Evolutionary conservation across 2,113 vertebrate genomes (phyloP).

Genomic region (Ctenomys sociabilis): DNA sequence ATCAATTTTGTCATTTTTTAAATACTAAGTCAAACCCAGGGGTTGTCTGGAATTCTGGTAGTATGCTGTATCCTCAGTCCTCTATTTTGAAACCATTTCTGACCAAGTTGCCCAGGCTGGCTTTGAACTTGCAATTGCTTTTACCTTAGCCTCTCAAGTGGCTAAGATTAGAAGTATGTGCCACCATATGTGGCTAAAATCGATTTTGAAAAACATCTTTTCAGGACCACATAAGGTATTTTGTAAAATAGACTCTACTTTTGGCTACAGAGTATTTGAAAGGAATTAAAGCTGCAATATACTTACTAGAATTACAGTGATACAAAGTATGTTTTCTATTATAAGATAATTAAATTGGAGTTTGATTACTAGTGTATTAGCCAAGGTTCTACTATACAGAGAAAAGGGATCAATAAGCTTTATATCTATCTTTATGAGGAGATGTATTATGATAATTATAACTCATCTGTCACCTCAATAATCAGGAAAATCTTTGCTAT

Average conservation of each 20-base stretch:
- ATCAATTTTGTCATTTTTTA: not conserved
- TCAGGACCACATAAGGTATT: not conserved
- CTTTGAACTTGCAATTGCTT: not conserved
- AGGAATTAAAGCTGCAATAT: not conserved
- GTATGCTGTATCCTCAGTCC: not conserved
- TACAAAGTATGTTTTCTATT: not conserved
- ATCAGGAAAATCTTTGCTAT: not conserved
- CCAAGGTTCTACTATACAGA: not conserved
- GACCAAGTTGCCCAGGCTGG: not conserved
- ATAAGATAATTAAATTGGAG: not conserved
- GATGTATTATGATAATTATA: not conserved
- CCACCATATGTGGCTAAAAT: not conserved
- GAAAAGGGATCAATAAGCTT: not conserved
- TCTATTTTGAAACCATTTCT: not conserved
- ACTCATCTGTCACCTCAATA: not conserved
- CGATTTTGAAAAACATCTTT: not conserved
- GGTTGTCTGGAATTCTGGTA: not conserved
- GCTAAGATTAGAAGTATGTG: not conserved
- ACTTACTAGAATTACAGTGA: not conserved
- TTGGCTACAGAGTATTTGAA: not conserved
- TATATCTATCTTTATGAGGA: not conserved
- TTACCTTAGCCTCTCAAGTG: not conserved
- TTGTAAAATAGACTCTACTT: not conserved
- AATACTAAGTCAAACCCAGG: not conserved
- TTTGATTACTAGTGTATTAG: not conserved